Evolutionary conservation across 2,797 vertebrate species (phyloP).

Genomic region (Prunella strophiata): DNA sequence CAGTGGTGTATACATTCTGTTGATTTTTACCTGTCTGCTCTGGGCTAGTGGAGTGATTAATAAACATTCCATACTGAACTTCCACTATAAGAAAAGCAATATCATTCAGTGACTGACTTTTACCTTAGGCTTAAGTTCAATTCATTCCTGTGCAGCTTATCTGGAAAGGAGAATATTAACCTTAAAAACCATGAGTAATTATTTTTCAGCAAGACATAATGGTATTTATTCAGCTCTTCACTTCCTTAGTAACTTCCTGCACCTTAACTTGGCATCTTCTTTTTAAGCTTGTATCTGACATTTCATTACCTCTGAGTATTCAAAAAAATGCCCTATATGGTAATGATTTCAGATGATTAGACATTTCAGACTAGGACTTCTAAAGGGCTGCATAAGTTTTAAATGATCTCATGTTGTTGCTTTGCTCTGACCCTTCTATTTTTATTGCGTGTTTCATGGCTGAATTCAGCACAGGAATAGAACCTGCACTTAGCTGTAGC

Average conservation of each 20-base stretch:
- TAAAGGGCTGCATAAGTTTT: not conserved
- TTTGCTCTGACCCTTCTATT: slow-evolving; percentile 4
- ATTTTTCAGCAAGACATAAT: not conserved
- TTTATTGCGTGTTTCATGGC: not conserved
- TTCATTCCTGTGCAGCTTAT: not conserved
- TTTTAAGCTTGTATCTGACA: not conserved
- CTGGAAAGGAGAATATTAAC: not conserved
- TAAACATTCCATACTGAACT: not conserved
- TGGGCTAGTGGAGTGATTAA: slow-evolving; percentile 4
- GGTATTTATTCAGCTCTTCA: not conserved
- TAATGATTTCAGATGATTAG: not conserved
- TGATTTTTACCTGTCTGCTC: slow-evolving; percentile 24
- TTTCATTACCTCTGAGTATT: not conserved
- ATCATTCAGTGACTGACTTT: slow-evolving; percentile 31
- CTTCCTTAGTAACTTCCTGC: not conserved
- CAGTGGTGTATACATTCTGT: not conserved
- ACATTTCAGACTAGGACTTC: not conserved
- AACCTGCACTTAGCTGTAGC: not conserved
- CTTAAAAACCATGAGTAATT: slow-evolving; percentile 1
- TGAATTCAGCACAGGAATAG: slow-evolving; percentile 8
- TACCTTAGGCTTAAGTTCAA: slow-evolving; percentile 16
- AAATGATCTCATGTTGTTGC: not conserved
- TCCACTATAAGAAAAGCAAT: not conserved
- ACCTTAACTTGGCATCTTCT: not conserved
- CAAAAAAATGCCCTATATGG: not conserved